phyloP scores from a whole-genome alignment of 2,797 vertebrate species.

The Momotus momota region DNA sequence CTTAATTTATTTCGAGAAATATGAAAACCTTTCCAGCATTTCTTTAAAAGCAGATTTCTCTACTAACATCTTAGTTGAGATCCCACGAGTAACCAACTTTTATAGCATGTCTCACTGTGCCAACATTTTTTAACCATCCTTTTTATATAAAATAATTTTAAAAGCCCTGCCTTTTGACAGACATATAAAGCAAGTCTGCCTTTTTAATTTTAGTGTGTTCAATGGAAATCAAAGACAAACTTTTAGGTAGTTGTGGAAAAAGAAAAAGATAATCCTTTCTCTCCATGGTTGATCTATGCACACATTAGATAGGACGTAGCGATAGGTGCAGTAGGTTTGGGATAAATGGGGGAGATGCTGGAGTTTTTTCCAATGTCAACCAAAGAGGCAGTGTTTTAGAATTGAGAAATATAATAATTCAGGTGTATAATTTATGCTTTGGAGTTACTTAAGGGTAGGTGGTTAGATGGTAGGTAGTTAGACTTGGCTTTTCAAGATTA shows the following conservation, averaged over 20 bases:
- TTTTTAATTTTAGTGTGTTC: background rate
- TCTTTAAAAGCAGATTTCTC: background rate
- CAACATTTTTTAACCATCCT: background rate
- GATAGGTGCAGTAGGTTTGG: background rate
- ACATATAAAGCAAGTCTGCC: background rate
- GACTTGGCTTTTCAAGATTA: background rate
- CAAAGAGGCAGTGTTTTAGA: background rate
- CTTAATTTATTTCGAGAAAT: background rate
- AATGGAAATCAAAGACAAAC: background rate
- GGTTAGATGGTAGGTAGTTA: background rate
- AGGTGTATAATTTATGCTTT: background rate
- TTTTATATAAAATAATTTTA: background rate
- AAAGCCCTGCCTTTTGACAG: background rate
- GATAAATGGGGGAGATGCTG: background rate
- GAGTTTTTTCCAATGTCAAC: background rate
- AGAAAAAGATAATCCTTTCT: background rate
- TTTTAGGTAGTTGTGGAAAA: background rate
- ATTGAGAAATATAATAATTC: background rate
- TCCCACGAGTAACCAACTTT: background rate
- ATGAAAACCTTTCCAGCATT: background rate
- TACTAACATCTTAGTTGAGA: background rate
- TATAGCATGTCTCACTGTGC: background rate
- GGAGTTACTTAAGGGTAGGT: background rate
- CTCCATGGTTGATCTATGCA: accelerated
- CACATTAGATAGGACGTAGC: background rate